A percentile compares a stretch with the other conserved stretches of the same genome.
phyloP scores from a whole-genome alignment of 2,797 vertebrate genomes.

The Tadarida brasiliensis region DNA sequence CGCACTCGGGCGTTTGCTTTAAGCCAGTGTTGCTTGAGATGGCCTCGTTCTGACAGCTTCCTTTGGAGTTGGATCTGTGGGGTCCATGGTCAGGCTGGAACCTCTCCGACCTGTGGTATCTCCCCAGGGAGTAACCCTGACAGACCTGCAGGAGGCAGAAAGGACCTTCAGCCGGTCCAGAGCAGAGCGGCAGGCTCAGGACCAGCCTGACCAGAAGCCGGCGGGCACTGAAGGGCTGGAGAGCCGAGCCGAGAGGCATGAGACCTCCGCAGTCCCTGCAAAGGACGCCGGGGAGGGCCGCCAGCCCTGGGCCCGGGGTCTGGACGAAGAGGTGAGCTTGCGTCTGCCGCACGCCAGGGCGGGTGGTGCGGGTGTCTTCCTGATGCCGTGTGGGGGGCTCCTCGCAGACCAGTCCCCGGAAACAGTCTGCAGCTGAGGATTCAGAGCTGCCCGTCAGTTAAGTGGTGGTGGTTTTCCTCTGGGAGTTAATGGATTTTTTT shows the following conservation, averaged over 20 bases:
- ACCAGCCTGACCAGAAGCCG: constrained; percentile 80
- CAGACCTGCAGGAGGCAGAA: constrained; percentile 95
- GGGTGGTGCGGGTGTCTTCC: neutral
- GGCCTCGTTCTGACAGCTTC: neutral
- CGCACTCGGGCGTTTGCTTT: neutral
- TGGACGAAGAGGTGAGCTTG: constrained; percentile 89
- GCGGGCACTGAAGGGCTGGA: constrained; percentile 19
- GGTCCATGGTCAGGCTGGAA: neutral
- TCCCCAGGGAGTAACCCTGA: constrained; percentile 94
- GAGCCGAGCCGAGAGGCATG: constrained; percentile 40
- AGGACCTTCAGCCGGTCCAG: constrained; percentile 89
- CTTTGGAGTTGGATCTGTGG: neutral
- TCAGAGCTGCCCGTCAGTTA: no score
- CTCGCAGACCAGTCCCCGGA: no score
- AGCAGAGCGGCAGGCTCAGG: constrained; percentile 86
- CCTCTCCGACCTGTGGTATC: neutral
- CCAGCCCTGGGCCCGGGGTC: constrained; percentile 74
- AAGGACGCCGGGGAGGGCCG: constrained; percentile 74
- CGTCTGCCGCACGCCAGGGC: no score
- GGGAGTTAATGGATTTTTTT: no score
- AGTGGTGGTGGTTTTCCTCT: no score
- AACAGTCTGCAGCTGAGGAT: no score
- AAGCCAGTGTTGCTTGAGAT: neutral
- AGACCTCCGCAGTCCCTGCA: neutral
- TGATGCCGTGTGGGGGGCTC: neutral